A percentile compares a stretch with the other conserved stretches of the same genome.
Evolutionary conservation across 2,888 invertebrate genomes (phyloP).

Genomic region (Ophion ellenae): DNA sequence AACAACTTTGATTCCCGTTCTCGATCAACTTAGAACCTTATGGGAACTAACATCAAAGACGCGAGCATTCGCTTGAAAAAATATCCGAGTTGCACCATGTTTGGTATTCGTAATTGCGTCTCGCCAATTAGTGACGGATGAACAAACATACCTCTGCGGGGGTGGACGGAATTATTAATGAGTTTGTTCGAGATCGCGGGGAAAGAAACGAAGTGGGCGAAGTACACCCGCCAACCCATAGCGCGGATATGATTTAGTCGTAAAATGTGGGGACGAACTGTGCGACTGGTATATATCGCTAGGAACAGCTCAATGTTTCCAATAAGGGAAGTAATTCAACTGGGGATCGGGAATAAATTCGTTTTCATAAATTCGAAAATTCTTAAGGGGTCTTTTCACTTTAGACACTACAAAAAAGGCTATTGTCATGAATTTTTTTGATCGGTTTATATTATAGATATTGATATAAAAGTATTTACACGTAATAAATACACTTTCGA

Average conservation of each 20-base stretch:
- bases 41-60: not conserved
- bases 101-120: conserved; percentile 28
- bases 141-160: not conserved
- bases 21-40: not conserved
- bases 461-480: no score
- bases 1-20: not conserved
- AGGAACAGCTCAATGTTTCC: not conserved
- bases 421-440: no score
- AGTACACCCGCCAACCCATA: not conserved
- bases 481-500: no score
- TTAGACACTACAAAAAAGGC: no score
- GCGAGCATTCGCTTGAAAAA: conserved; percentile 3
- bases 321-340: no score
- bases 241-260: conserved; percentile 3
- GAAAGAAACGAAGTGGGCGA: conserved; percentile 1
- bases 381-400: not conserved
- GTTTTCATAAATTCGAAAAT: not conserved
- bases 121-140: conserved; percentile 42
- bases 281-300: not conserved
- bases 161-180: conserved; percentile 21
- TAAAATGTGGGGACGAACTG: not conserved
- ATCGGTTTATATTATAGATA: no score
- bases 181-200: conserved; percentile 1
- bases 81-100: not conserved
- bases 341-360: not conserved